A percentile compares a stretch with the other conserved stretches of the same genome.
phyloP scores from a whole-genome alignment of 1,140 invertebrate species.

The Macrostomum lignano region DNA sequence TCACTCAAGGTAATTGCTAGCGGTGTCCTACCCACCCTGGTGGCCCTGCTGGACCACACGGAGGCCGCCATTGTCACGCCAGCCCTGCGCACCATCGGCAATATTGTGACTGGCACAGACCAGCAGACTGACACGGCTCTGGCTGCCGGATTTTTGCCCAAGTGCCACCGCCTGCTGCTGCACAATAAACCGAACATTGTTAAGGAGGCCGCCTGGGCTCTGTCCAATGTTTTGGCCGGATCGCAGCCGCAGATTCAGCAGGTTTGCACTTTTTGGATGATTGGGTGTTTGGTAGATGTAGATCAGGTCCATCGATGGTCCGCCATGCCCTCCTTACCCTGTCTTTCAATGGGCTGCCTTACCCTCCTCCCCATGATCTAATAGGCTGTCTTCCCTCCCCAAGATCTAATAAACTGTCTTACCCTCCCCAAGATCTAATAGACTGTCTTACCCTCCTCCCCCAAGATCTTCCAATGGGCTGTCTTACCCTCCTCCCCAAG shows the following conservation, averaged over 20 bases:
- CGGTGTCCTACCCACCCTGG: slow-evolving; percentile 57
- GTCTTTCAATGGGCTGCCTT: too few relatives aligned
- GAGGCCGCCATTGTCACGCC: slow-evolving; percentile 45
- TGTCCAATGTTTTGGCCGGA: slow-evolving; percentile 44
- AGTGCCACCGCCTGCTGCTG: slow-evolving; percentile 13
- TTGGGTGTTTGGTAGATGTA: too few relatives aligned
- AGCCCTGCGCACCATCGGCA: slow-evolving; percentile 63
- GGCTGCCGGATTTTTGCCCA: slow-evolving; percentile 13
- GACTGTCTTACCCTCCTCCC: too few relatives aligned
- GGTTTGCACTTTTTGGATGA: too few relatives aligned
- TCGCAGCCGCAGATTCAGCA: slow-evolving; percentile 54
- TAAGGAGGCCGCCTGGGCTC: slow-evolving; percentile 26
- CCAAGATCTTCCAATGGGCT: too few relatives aligned
- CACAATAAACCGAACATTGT: slow-evolving; percentile 20
- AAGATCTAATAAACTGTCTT: too few relatives aligned
- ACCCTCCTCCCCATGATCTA: too few relatives aligned
- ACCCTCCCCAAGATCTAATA: too few relatives aligned
- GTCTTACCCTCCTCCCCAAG: too few relatives aligned
- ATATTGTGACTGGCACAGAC: slow-evolving; percentile 80
- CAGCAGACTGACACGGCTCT: slow-evolving; percentile 30
- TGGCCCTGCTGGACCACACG: slow-evolving; percentile 60
- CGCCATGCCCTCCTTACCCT: too few relatives aligned
- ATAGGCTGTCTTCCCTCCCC: too few relatives aligned
- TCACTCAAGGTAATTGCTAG: slow-evolving; percentile 37
- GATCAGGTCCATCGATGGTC: too few relatives aligned